Percentiles rank a stretch among this genome's conserved stretches.
Conservation (phyloP, 2,113 vertebrate genomes). For the Formicarius rufipectus region DNA sequence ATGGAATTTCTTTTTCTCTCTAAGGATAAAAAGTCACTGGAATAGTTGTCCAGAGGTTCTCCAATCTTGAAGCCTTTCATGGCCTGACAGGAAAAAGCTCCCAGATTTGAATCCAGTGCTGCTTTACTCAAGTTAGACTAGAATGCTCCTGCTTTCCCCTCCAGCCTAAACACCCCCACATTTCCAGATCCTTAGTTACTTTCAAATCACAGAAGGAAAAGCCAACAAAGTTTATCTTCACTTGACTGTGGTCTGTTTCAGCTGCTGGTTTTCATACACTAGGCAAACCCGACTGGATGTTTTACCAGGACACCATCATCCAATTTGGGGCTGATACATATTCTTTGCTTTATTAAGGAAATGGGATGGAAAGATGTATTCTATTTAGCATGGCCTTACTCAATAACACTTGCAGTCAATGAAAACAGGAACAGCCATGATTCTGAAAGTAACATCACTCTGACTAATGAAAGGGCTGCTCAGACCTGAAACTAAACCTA, state of each 20-base stretch:
- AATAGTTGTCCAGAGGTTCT: background rate
- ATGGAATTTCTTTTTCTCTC: background rate
- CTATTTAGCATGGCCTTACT: background rate
- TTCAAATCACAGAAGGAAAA: background rate
- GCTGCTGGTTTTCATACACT: background rate
- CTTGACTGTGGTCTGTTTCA: background rate
- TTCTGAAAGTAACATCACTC: background rate
- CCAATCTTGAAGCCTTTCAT: background rate
- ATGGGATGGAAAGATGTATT: rapidly evolving
- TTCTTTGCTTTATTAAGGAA: background rate
- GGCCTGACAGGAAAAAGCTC: background rate
- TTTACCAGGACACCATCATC: background rate
- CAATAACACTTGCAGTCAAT: rapidly evolving
- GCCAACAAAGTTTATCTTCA: background rate
- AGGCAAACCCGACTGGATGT: background rate
- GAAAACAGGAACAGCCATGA: background rate
- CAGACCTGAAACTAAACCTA: background rate
- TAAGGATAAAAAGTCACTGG: background rate
- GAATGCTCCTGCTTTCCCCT: background rate
- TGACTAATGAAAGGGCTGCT: background rate
- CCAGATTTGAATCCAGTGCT: background rate
- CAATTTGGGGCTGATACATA: background rate
- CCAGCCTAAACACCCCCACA: background rate
- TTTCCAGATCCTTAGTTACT: background rate
- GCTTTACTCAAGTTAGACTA: background rate